These are phyloP conservation scores for Eulithis prunata DNA, from an alignment of 2,888 invertebrate species.

Conservation along the genomic window DNA sequence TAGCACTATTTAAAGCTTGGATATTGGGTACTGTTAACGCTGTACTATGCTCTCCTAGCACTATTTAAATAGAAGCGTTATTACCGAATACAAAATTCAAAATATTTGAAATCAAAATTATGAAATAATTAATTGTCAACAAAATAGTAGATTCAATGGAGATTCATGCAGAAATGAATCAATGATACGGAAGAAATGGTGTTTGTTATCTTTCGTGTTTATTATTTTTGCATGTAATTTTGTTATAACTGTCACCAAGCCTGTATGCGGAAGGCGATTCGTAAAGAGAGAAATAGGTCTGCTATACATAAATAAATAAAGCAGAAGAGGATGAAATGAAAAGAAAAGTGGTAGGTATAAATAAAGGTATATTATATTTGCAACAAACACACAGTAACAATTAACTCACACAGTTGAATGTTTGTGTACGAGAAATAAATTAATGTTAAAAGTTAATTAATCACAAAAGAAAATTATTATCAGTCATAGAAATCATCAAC, in stretches of 20 bases:
- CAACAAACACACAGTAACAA: slow-evolving; percentile 83
- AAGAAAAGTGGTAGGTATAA: slow-evolving; percentile 81
- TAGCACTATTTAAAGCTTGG: slow-evolving; percentile 75
- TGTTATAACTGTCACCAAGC: slow-evolving; percentile 78
- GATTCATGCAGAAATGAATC: slow-evolving; percentile 83
- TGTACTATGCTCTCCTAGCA: slow-evolving; percentile 77
- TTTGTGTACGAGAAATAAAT: slow-evolving; percentile 66
- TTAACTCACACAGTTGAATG: slow-evolving; percentile 67
- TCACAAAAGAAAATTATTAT: slow-evolving; percentile 63
- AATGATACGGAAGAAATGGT: slow-evolving; percentile 83
- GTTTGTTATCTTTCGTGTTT: slow-evolving; percentile 72
- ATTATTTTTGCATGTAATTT: slow-evolving; percentile 66
- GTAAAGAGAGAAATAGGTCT: slow-evolving; percentile 76
- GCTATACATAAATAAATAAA: slow-evolving; percentile 76
- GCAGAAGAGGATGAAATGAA: slow-evolving; percentile 83
- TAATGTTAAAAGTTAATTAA: slow-evolving; percentile 60
- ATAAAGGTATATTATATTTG: slow-evolving; percentile 84
- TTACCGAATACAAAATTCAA: slow-evolving; percentile 67
- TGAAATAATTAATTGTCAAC: slow-evolving; percentile 58
- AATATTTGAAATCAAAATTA: slow-evolving; percentile 57
- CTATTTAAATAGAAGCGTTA: slow-evolving; percentile 77
- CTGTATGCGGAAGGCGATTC: slow-evolving; percentile 68
- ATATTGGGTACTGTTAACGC: slow-evolving; percentile 67
- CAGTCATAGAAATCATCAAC: slow-evolving; percentile 67
- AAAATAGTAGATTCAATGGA: slow-evolving; percentile 70